Base-by-base conservation (phyloP, 2,797 vertebrate species). In the Vipera ursinii region DNA sequence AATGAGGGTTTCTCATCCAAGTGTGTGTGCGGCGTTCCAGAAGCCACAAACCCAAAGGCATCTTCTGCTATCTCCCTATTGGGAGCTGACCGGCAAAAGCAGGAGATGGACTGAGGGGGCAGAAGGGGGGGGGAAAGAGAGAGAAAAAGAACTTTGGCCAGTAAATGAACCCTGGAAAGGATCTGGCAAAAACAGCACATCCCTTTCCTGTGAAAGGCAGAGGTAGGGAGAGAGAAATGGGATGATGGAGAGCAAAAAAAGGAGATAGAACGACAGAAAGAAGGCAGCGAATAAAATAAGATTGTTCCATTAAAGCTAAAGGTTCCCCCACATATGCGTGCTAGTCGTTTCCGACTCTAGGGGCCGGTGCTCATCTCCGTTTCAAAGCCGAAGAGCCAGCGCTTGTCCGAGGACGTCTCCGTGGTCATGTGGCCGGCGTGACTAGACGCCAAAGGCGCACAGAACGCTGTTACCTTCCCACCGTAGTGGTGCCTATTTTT, bases 21-120 rank as follows among this genome's bases (percentile, higher is more conserved):
- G 56, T 13, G 10, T 6, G 56, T 13, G 10, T 3, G 32, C 1
- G 1, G 32, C 17, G 0, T 44, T 78, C 32, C 17, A 78, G 0
- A 17, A 38, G 32, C 32, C 32, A 20, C 69, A 44, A 17, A 10
- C 17, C 32, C 8, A 73, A 38, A 38, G 69, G 1, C 32, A 17
- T 38, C 69, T 17, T 6, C 17, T 73, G 69, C 32, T 73, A 15
- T 7, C 69, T 38, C 32, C 3, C 1, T 73, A 38, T 8, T 73
- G 32, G 32, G 32, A 78, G 17, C 17, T 44, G 32, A 44, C 1
- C 7, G 20, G 17, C 69, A 78, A 78, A 78, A 78, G 7, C 32
- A 78, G 69, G 69, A 78, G 9, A 38, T 44, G 69, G 32, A 22
- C 61, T 63, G 26, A 63, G 61, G 10, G 61, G 24, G 24, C 61